A percentile compares a stretch with the other conserved stretches of the same genome.
phyloP scores from a whole-genome alignment of 2,113 vertebrate genomes.

The Brachyistius frenatus region DNA sequence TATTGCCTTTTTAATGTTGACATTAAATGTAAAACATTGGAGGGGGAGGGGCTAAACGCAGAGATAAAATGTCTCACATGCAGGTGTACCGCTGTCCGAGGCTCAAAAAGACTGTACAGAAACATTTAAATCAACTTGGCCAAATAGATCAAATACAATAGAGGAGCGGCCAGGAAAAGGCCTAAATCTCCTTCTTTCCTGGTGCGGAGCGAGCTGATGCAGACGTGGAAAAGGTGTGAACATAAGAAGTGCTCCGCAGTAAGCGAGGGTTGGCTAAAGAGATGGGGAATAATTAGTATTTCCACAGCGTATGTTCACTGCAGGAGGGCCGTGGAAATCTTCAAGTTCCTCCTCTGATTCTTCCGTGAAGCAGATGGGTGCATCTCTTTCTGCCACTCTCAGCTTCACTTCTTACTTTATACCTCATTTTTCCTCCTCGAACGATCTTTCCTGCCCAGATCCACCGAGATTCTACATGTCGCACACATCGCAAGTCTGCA shows the following conservation, averaged over 20 bases:
- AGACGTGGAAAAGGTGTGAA: background rate
- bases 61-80: no score
- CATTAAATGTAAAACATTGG: background rate
- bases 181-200: background rate
- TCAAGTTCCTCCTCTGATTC: conserved; percentile 15
- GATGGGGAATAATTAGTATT: conserved; percentile 45
- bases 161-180: background rate
- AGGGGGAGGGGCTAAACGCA: background rate
- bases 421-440: background rate
- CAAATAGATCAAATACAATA: background rate
- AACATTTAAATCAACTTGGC: background rate
- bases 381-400: conserved; percentile 17
- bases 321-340: conserved; percentile 27
- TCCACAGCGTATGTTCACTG: conserved; percentile 24
- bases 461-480: background rate
- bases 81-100: no score
- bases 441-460: conserved; percentile 1
- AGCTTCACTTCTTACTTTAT: conserved; percentile 6
- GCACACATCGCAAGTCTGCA: conserved; percentile 3
- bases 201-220: background rate
- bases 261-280: background rate
- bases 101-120: no score
- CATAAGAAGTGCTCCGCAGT: background rate
- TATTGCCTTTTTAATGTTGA: no score
- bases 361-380: conserved; percentile 39